Conservation (phyloP, 2,797 vertebrate genomes). For the Tokudaia tokunoshimensis region DNA sequence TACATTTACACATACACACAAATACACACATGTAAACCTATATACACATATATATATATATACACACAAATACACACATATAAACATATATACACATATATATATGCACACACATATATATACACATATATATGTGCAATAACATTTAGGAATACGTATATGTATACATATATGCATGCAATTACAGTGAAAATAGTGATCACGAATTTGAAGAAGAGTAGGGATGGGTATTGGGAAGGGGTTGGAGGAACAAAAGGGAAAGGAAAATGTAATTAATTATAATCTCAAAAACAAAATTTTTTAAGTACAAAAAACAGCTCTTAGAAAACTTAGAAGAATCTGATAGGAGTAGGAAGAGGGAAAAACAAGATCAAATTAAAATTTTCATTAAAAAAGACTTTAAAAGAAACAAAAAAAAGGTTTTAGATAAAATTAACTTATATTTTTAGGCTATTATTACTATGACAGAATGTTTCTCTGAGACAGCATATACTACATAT, state of each 20-base stretch:
- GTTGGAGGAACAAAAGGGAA: neutral
- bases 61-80: no score
- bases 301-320: neutral
- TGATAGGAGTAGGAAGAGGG: no score
- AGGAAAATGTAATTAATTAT: neutral
- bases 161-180: no score
- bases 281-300: neutral
- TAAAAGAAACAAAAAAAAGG: neutral
- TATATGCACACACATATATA: no score
- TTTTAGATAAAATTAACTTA: neutral
- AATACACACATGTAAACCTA: no score
- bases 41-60: no score
- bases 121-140: no score
- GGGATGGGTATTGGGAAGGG: neutral
- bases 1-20: no score
- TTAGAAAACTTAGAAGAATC: neutral
- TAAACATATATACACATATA: neutral
- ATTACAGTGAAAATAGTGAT: neutral
- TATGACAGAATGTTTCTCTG: neutral
- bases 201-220: neutral
- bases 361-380: neutral
- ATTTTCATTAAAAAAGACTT: neutral
- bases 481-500: neutral
- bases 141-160: no score
- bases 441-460: neutral